Evolutionary conservation across 2,797 vertebrate genomes (phyloP), one percentile per base, ranked within the genome.

Genomic region (Danio jaintianensis): DNA sequence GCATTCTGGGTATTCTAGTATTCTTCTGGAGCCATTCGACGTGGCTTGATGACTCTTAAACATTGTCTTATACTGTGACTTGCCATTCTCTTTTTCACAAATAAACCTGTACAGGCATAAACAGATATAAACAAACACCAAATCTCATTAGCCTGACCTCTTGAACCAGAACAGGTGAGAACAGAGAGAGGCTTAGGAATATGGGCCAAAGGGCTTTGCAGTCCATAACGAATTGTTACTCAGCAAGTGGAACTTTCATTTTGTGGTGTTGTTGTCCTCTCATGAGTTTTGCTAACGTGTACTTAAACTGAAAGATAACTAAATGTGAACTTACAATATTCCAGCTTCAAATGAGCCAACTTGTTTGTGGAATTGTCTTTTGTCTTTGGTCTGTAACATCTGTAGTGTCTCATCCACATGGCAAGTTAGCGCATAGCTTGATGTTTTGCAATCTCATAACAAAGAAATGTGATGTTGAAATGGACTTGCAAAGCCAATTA

Each of bases 341-440:
- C 22, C 58, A 63, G 67, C 77, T 63, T 71, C 18, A 22, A 71
- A 72, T 63, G 15, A 70, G 66, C 55, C 45, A 70, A 79, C 47
- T 63, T 79, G 56, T 72, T 79, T 71, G 68, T 79, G 68, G 48
- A 79, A 64, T 68, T 52, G 66, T 78, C 66, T 78, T 70, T 70
- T 61, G 76, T 78, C 66, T 42, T 69, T 40, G 66, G 36, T 69
- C 53, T 29, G 55, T 7, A 69, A 40, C 45, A 42, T 70, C 64
- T 58, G 58, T 78, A 61, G 66, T 71, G 58, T 79, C 64, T 69
- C 58, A 71, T 71, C 20, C 18, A 43, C 15, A 36, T 71, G 55
- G 66, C 52, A 67, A 70, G 48, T 61, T 79, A 79, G 66, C 66
- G 61, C 3, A 66, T 69, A 69, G 55, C 53, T 50, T 70, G 76